Conservation (phyloP, 2,113 vertebrate genomes). For the Diphyllodes magnificus region DNA sequence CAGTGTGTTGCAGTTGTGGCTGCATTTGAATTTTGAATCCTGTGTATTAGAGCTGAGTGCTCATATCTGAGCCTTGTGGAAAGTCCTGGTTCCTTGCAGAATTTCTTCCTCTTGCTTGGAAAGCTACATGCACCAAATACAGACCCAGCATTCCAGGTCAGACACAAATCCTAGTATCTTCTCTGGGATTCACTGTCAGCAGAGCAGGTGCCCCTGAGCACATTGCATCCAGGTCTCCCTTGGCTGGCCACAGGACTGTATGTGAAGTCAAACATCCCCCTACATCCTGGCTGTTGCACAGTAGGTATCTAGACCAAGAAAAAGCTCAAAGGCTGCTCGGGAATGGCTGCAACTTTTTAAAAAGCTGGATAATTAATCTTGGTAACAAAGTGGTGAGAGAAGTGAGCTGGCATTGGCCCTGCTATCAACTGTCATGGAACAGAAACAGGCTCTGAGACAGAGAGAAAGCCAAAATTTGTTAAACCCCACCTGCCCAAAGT, state of each 20-base stretch:
- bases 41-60: not conserved
- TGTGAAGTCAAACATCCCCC: not conserved
- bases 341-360: not conserved
- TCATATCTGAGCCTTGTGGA: not conserved
- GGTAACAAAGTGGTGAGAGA: not conserved
- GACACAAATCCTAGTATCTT: not conserved
- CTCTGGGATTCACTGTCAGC: not conserved
- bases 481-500: not conserved
- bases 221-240: rapidly evolving
- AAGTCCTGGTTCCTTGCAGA: not conserved
- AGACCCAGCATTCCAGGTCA: not conserved
- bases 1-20: rapidly evolving
- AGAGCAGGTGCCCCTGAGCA: not conserved
- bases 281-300: not conserved
- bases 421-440: rapidly evolving
- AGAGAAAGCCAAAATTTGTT: rapidly evolving
- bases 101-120: not conserved
- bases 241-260: not conserved
- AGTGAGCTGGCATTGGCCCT: not conserved
- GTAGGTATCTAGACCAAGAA: not conserved
- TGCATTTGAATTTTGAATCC: not conserved
- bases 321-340: not conserved
- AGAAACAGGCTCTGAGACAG: not conserved
- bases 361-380: not conserved
- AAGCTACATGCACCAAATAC: not conserved